Percentiles rank a stretch among this genome's conserved stretches.
Evolutionary conservation across 2,797 vertebrate genomes (phyloP).

Genomic region (Eutrigla gurnardus): DNA sequence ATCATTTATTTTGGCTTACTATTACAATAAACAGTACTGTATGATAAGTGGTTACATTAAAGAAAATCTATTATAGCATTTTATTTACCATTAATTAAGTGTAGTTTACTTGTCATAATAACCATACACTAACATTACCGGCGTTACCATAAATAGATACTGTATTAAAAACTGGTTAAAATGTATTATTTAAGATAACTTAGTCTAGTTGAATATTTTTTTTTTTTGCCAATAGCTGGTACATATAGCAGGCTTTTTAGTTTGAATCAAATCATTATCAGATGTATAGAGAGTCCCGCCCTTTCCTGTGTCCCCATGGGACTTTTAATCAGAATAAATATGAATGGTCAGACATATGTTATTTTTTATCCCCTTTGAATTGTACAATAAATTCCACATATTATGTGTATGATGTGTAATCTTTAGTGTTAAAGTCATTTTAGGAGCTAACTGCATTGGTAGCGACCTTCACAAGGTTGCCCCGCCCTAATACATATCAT

Average conservation of each 20-base stretch:
- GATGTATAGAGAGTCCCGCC: too few relatives aligned
- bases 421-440: too few relatives aligned
- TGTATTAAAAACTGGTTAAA: not conserved
- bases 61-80: not conserved
- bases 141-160: not conserved
- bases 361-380: too few relatives aligned
- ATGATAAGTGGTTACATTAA: not conserved
- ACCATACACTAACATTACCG: not conserved
- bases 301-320: too few relatives aligned
- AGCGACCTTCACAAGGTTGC: too few relatives aligned
- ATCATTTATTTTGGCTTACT: constrained; percentile 4
- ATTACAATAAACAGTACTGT: not conserved
- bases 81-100: not conserved
- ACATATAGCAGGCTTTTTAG: not conserved
- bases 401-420: too few relatives aligned
- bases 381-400: too few relatives aligned
- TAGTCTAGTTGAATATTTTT: not conserved
- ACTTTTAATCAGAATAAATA: too few relatives aligned
- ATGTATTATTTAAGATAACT: not conserved
- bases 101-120: not conserved
- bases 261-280: too few relatives aligned
- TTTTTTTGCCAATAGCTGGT: not conserved
- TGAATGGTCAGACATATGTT: too few relatives aligned
- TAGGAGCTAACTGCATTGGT: too few relatives aligned
- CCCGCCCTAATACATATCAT: too few relatives aligned